phyloP scores from a whole-genome alignment of 2,797 vertebrate genomes.

The Gymnothorax javanicus region DNA sequence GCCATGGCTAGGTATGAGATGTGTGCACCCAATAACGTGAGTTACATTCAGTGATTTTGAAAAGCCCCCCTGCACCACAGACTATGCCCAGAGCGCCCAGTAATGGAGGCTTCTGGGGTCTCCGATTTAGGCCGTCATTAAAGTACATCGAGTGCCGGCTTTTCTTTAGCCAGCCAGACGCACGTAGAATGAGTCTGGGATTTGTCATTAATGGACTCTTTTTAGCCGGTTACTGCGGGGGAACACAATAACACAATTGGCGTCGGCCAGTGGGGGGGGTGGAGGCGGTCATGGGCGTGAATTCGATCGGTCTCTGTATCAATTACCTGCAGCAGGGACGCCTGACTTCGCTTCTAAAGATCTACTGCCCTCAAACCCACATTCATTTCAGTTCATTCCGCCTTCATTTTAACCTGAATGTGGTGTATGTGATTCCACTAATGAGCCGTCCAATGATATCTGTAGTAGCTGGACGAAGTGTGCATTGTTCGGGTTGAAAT shows the following conservation, averaged over 20 bases:
- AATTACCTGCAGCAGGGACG: background rate
- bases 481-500: no score
- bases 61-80: no score
- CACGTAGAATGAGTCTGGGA: background rate
- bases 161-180: background rate
- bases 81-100: background rate
- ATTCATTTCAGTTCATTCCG: no score
- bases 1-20: no score
- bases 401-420: no score
- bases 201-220: background rate
- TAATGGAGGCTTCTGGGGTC: background rate
- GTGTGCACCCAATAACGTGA: no score
- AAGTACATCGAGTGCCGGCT: background rate
- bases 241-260: background rate
- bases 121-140: background rate
- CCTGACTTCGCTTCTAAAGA: no score
- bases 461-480: no score
- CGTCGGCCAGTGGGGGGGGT: background rate
- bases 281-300: background rate
- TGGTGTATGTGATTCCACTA: no score
- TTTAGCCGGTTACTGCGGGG: background rate
- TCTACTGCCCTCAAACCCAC: no score
- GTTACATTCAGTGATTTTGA: no score
- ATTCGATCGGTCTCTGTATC: background rate
- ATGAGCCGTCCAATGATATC: no score